Evolutionary conservation across 2,113 vertebrate genomes (phyloP).

Genomic region (Conger conger): DNA sequence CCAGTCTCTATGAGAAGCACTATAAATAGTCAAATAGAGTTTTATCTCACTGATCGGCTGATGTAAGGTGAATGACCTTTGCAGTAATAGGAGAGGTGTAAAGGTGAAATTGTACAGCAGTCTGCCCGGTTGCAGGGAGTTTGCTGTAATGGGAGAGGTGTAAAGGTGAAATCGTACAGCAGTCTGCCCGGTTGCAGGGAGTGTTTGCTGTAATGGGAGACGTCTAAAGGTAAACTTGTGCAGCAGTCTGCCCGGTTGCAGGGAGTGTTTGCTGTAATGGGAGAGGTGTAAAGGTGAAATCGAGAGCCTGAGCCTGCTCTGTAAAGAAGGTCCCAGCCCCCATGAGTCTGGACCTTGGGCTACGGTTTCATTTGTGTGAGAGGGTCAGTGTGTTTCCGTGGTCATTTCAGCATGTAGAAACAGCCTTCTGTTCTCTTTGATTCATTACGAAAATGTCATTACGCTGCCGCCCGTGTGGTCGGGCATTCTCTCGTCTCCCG

Average conservation of each 20-base stretch:
- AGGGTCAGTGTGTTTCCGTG: conserved; percentile 8
- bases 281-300: background rate
- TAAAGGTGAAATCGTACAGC: too few relatives aligned
- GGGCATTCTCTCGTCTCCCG: conserved; percentile 23
- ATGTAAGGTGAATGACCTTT: too few relatives aligned
- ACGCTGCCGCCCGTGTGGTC: background rate
- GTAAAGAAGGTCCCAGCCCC: background rate
- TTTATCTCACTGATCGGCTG: too few relatives aligned
- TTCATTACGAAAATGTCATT: conserved; percentile 18
- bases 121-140: background rate
- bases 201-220: background rate
- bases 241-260: background rate
- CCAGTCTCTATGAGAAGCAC: too few relatives aligned
- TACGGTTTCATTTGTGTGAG: background rate
- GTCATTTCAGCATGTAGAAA: background rate
- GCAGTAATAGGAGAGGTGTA: too few relatives aligned
- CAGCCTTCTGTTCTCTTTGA: conserved; percentile 23
- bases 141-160: too few relatives aligned
- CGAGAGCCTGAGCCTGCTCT: background rate
- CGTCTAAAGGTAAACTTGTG: background rate
- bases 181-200: background rate
- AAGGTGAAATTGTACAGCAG: background rate
- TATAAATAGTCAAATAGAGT: too few relatives aligned
- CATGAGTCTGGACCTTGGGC: background rate
- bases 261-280: background rate